Evolutionary conservation across 1,140 invertebrate species (phyloP).

Genomic region (Diabrotica virgifera): DNA sequence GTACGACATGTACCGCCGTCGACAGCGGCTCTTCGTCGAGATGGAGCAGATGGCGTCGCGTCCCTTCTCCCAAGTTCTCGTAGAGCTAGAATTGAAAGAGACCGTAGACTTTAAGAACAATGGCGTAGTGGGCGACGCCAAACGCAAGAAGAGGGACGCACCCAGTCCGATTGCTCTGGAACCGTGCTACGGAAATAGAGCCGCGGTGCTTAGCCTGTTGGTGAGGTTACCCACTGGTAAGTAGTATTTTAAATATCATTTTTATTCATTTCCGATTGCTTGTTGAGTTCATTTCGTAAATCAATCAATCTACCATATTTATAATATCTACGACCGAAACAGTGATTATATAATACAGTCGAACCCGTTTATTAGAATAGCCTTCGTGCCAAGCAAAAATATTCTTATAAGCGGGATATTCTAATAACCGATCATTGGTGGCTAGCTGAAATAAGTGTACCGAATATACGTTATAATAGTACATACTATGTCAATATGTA

Average conservation of each 20-base stretch:
- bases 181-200: slow-evolving; percentile 84
- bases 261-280: too few species aligned
- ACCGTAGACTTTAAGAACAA: slow-evolving; percentile 40
- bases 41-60: slow-evolving; percentile 98
- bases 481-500: too few species aligned
- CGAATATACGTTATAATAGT: too few species aligned
- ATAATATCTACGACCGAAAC: too few species aligned
- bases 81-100: slow-evolving; percentile 65
- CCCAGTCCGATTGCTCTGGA: slow-evolving; percentile 93
- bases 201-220: slow-evolving; percentile 88
- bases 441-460: too few species aligned
- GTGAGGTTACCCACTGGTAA: slow-evolving; percentile 76
- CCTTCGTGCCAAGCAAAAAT: too few species aligned
- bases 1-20: slow-evolving; percentile 89
- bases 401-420: too few species aligned
- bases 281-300: too few species aligned
- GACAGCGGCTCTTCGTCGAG: slow-evolving; percentile 90
- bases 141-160: slow-evolving; percentile 58
- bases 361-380: too few species aligned
- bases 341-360: too few species aligned
- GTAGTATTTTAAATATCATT: neutral
- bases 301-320: too few species aligned
- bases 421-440: too few species aligned
- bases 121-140: slow-evolving; percentile 23
- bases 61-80: slow-evolving; percentile 82